phyloP scores from a whole-genome alignment of 2,797 vertebrate genomes.

The Mormyrops attenuatus region DNA sequence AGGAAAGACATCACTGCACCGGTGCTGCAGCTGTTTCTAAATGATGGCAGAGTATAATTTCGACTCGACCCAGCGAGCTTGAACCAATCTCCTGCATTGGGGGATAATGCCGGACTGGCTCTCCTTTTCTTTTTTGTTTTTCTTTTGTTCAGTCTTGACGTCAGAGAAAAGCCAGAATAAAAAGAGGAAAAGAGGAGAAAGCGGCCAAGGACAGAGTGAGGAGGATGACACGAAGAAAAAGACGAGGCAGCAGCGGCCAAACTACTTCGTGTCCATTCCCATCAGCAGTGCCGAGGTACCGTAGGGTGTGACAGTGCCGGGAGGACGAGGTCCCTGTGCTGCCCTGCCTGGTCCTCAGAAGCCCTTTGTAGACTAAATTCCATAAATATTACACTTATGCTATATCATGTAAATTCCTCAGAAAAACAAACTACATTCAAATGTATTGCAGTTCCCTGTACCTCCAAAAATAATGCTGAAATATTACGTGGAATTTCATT shows the following conservation, averaged over 20 bases:
- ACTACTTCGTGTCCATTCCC: conserved; percentile 91
- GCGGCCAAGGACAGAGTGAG: conserved; percentile 53
- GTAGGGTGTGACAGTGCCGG: background rate
- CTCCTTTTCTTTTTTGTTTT: background rate
- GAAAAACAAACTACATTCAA: background rate
- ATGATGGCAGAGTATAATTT: background rate
- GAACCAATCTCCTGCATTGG: background rate
- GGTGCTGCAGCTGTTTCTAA: background rate
- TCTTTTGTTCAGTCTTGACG: conserved; percentile 43
- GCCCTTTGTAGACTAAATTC: background rate
- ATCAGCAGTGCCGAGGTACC: conserved; percentile 81
- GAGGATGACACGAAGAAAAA: conserved; percentile 64
- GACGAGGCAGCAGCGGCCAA: conserved; percentile 64
- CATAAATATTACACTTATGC: background rate
- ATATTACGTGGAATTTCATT: background rate
- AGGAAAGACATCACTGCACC: background rate
- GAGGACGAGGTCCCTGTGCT: background rate
- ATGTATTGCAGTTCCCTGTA: background rate
- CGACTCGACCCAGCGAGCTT: background rate
- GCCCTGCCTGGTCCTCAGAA: background rate
- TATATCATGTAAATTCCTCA: background rate
- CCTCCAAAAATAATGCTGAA: background rate
- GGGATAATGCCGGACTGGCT: too few relatives aligned
- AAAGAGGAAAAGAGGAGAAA: conserved; percentile 65
- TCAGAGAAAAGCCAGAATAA: conserved; percentile 56